A percentile compares a stretch with the other conserved stretches of the same genome.
These are phyloP conservation scores for Spondyliosoma cantharus DNA, from an alignment of 2,797 vertebrate genomes.

Conservation along the genomic window DNA sequence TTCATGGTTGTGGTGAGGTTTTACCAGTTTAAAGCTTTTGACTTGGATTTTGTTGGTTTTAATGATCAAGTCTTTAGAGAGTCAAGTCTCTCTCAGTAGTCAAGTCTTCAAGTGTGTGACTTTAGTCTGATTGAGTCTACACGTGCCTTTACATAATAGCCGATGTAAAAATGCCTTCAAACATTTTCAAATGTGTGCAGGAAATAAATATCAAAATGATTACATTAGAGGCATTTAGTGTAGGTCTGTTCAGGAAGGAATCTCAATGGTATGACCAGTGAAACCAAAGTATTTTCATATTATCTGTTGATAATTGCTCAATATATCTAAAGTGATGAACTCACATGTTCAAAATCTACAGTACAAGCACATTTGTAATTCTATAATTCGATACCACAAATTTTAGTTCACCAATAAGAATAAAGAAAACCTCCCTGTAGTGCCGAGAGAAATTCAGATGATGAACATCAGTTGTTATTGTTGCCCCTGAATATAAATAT, in stretches of 20 bases:
- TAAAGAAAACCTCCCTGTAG: neutral
- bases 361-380: neutral
- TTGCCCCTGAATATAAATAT: neutral
- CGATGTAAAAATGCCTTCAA: neutral
- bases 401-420: neutral
- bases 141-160: neutral
- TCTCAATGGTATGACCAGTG: neutral
- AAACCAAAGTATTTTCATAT: too few relatives aligned
- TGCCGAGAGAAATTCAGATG: neutral
- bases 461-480: neutral
- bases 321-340: too few relatives aligned
- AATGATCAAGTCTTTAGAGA: too few relatives aligned
- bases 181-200: neutral
- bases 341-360: neutral
- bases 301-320: too few relatives aligned
- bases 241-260: neutral
- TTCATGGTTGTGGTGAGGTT: too few relatives aligned
- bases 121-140: neutral
- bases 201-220: neutral
- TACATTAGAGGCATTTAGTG: neutral
- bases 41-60: too few relatives aligned
- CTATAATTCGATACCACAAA: neutral
- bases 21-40: too few relatives aligned
- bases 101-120: too few relatives aligned
- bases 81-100: too few relatives aligned